These are phyloP conservation scores for Ptychoptera contaminata DNA, from an alignment of 2,888 invertebrate species.

Conservation along the genomic window DNA sequence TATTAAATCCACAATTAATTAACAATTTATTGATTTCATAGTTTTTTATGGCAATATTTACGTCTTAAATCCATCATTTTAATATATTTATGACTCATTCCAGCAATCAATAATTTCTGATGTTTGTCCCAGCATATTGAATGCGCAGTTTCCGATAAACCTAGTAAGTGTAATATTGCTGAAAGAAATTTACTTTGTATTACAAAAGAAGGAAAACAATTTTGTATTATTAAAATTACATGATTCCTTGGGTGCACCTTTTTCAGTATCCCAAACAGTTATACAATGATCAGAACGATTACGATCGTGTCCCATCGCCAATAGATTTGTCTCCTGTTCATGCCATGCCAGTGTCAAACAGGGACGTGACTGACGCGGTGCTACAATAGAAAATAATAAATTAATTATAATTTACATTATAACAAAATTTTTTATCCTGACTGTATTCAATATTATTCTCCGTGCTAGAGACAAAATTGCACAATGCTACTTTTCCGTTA, in stretches of 20 bases:
- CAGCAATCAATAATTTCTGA: slow-evolving; percentile 64
- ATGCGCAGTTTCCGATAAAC: slow-evolving; percentile 68
- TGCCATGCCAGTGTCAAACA: slow-evolving; percentile 85
- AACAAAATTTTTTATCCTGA: slow-evolving; percentile 13
- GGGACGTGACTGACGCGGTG: slow-evolving; percentile 66
- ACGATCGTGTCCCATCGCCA: slow-evolving; percentile 80
- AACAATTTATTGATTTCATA: no score
- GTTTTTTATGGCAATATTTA: no score
- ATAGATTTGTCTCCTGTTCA: slow-evolving; percentile 58
- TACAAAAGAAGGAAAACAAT: background rate
- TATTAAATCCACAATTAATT: no score
- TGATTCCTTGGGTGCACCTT: slow-evolving; percentile 26
- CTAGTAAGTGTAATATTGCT: slow-evolving; percentile 44
- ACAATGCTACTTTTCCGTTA: slow-evolving; percentile 73
- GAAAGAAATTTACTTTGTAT: background rate
- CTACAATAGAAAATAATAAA: slow-evolving; percentile 32
- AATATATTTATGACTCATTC: slow-evolving; percentile 77
- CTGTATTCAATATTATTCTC: slow-evolving; percentile 29
- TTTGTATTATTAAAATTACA: slow-evolving; percentile 11
- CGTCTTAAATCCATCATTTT: slow-evolving; percentile 83
- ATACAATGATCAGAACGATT: slow-evolving; percentile 79
- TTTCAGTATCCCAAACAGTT: slow-evolving; percentile 66
- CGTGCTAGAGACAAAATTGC: slow-evolving; percentile 55
- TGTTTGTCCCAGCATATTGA: slow-evolving; percentile 72
- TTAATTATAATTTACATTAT: slow-evolving; percentile 2